Evolutionary conservation across 2,888 invertebrate genomes (phyloP).

Genomic region (Cecidostiba fungosa): DNA sequence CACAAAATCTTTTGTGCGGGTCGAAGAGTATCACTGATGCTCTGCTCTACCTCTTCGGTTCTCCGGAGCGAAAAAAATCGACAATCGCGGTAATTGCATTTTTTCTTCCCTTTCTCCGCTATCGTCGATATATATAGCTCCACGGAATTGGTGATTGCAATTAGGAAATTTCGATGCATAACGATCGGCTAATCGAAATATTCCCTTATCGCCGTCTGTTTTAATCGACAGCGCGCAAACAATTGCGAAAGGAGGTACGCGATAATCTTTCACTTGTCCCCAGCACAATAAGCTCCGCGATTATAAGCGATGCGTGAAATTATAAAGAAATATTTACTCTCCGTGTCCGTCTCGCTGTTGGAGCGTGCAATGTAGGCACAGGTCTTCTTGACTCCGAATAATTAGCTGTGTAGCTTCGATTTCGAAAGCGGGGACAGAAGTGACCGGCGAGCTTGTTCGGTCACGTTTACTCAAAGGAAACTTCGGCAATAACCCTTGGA

Average conservation of each 20-base stretch:
- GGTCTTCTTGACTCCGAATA: constrained; percentile 23
- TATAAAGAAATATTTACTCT: constrained; percentile 19
- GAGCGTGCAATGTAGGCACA: not conserved
- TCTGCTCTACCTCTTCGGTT: not conserved
- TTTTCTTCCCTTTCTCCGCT: not conserved
- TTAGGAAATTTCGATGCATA: not conserved
- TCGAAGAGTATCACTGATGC: not conserved
- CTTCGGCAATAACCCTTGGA: constrained; percentile 68
- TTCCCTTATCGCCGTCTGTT: too few species aligned
- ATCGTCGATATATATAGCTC: too few species aligned
- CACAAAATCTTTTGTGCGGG: constrained; percentile 3
- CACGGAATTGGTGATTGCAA: not conserved
- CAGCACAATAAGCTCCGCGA: too few species aligned
- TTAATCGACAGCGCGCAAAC: too few species aligned
- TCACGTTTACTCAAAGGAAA: constrained; percentile 58
- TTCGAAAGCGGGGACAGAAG: not conserved
- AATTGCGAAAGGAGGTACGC: too few species aligned
- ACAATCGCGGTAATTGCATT: not conserved
- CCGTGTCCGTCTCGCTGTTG: not conserved
- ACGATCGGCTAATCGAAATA: not conserved
- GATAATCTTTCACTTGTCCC: too few species aligned
- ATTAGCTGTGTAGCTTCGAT: constrained; percentile 26
- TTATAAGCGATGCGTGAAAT: not conserved
- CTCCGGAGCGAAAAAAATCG: not conserved
- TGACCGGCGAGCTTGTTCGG: not conserved